These are phyloP conservation scores for Pyrrhura leucotis DNA, from an alignment of 2,797 vertebrate genomes.

Conservation along the genomic window DNA sequence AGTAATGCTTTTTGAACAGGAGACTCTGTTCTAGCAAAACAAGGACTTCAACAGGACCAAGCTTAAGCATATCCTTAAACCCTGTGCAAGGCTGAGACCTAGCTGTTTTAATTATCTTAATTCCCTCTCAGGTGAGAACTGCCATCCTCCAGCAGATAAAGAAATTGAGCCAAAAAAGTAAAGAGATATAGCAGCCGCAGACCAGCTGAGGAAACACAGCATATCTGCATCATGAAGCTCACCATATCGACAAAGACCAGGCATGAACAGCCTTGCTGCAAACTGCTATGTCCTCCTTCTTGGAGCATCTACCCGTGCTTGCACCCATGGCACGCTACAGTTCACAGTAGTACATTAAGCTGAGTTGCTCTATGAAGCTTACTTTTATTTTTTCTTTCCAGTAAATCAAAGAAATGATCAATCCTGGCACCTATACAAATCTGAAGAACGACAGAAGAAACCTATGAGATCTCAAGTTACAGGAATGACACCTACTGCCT, in stretches of 20 bases:
- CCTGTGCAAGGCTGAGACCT: slow-evolving; percentile 5
- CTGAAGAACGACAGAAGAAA: background rate
- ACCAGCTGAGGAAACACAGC: background rate
- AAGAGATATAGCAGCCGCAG: background rate
- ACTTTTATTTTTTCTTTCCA: background rate
- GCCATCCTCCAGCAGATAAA: background rate
- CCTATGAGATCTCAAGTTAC: slow-evolving; percentile 20
- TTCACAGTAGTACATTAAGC: background rate
- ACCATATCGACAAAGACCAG: fast-evolving
- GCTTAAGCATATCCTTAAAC: slow-evolving; percentile 15
- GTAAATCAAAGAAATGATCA: background rate
- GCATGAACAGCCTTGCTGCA: background rate
- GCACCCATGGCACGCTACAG: fast-evolving
- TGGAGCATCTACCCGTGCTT: background rate
- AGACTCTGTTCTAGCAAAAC: background rate
- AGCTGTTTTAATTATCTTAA: background rate
- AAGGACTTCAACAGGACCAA: background rate
- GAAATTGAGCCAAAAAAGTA: background rate
- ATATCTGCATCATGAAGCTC: background rate
- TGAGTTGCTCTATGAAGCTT: background rate
- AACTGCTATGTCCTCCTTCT: fast-evolving
- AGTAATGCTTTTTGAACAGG: background rate
- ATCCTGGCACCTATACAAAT: background rate
- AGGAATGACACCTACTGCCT: slow-evolving; percentile 70
- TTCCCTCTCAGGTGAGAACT: background rate